A percentile compares a stretch with the other conserved stretches of the same genome.
These are phyloP conservation scores for Trypoxylus dichotomus DNA, from an alignment of 1,140 invertebrate species.

Conservation along the genomic window DNA sequence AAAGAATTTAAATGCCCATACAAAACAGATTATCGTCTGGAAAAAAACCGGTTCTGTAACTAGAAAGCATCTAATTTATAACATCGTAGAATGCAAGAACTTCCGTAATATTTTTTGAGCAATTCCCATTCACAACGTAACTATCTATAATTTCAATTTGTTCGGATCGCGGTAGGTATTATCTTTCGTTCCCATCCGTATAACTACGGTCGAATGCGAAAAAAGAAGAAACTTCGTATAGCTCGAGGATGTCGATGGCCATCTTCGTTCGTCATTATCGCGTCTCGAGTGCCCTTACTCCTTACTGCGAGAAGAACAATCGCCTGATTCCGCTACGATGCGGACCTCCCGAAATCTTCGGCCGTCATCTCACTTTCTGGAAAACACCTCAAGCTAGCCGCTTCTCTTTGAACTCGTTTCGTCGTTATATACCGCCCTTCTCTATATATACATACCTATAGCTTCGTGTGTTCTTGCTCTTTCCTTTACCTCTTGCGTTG, in stretches of 20 bases:
- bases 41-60: no score
- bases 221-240: not conserved
- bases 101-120: no score
- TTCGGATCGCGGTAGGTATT: not conserved
- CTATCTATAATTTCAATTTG: not conserved
- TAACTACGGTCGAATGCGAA: not conserved
- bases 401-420: not conserved
- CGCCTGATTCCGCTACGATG: not conserved
- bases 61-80: no score
- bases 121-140: no score
- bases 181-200: not conserved
- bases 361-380: constrained; percentile 5
- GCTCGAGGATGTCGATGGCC: not conserved
- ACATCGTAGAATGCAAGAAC: no score
- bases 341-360: not conserved
- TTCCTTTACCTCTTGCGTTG: not conserved
- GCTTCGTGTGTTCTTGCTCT: not conserved
- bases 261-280: constrained; percentile 6
- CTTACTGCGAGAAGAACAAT: not conserved
- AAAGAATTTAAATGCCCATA: no score
- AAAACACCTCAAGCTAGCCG: constrained; percentile 1
- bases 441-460: no score
- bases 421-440: not conserved
- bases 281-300: not conserved
- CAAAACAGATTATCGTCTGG: no score